These are phyloP conservation scores for Cairina moschata DNA, from an alignment of 2,113 vertebrate genomes.

Conservation along the genomic window DNA sequence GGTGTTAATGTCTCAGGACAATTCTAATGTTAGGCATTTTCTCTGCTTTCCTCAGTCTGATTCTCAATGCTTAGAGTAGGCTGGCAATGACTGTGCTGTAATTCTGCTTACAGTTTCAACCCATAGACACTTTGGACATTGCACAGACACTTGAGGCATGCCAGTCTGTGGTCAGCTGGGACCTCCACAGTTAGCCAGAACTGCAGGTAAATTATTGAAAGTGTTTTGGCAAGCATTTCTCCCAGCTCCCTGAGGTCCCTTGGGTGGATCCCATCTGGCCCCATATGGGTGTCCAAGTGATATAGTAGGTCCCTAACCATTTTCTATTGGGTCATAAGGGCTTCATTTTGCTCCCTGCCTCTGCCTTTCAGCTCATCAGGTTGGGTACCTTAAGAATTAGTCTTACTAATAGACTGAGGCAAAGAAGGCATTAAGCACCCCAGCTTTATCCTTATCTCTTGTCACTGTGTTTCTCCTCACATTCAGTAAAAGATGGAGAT, in stretches of 20 bases:
- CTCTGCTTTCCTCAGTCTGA: neutral
- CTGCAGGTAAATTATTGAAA: neutral
- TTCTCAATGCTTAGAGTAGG: neutral
- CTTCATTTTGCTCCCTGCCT: neutral
- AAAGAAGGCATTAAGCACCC: neutral
- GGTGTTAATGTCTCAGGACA: neutral
- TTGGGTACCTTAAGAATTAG: neutral
- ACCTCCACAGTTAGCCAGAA: neutral
- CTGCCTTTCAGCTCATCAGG: neutral
- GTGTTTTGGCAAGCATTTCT: neutral
- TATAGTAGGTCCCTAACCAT: neutral
- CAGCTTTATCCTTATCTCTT: neutral
- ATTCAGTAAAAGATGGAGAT: neutral
- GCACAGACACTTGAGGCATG: no score
- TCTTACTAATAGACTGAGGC: neutral
- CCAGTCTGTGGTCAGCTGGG: neutral
- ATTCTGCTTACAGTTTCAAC: neutral
- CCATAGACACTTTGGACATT: accelerated
- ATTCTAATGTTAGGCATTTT: neutral
- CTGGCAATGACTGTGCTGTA: neutral
- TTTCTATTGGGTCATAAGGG: neutral
- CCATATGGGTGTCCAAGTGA: neutral
- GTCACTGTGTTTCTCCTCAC: neutral
- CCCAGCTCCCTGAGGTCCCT: neutral
- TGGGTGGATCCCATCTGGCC: neutral